phyloP scores from a whole-genome alignment of 1,140 invertebrate species.

The Diachasma alloeum region DNA sequence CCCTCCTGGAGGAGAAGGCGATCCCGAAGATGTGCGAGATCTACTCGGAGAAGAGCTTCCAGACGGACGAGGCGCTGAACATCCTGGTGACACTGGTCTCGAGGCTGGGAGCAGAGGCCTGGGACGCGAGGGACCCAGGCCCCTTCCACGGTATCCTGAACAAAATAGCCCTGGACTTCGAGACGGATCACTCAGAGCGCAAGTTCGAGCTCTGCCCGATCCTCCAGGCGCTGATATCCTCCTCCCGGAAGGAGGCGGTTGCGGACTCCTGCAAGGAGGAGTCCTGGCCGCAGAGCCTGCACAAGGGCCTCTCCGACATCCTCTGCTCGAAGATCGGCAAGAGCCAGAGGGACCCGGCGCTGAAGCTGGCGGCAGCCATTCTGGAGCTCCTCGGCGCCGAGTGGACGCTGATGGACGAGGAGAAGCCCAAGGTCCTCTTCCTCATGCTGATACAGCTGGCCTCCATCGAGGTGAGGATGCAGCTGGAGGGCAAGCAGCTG shows the following conservation, averaged over 20 bases:
- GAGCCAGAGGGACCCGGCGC: conserved; percentile 85
- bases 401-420: conserved; percentile 81
- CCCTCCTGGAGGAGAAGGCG: conserved; percentile 77
- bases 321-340: conserved; percentile 86
- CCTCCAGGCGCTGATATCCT: conserved; percentile 77
- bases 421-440: conserved; percentile 83
- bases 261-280: conserved; percentile 70
- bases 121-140: conserved; percentile 74
- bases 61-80: conserved; percentile 84
- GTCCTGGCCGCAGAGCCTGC: conserved; percentile 80
- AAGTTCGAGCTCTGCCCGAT: conserved; percentile 87
- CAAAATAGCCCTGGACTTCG: conserved; percentile 85
- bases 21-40: conserved; percentile 84
- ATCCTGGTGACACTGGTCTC: conserved; percentile 78
- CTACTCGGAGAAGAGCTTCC: conserved; percentile 84
- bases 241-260: conserved; percentile 73
- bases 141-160: conserved; percentile 84
- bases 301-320: conserved; percentile 82
- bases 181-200: conserved; percentile 83
- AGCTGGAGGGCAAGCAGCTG: conserved; percentile 84
- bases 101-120: conserved; percentile 74
- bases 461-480: conserved; percentile 92
- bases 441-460: conserved; percentile 84
- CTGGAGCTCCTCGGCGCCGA: conserved; percentile 85
- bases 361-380: conserved; percentile 82